Evolutionary conservation across 1,140 invertebrate species (phyloP), one percentile per base, ranked within the genome.

Genomic region (Microvelia longipes): DNA sequence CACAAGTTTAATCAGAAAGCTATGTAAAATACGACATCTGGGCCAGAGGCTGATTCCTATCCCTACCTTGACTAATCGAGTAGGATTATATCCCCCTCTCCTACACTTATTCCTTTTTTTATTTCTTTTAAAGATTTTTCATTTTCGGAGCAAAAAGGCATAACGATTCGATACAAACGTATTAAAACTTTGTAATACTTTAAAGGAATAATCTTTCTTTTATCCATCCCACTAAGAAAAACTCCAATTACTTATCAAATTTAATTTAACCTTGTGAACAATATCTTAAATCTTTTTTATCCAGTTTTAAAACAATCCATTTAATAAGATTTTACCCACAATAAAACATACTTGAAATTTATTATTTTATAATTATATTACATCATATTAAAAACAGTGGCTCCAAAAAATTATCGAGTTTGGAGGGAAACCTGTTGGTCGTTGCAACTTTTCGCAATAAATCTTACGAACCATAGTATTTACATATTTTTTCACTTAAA

Each of bases 1-100:
- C 27, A 64, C 63, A 68, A 68, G 67, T 71, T 71, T 71, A 71
- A 71, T 71, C 70, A 71, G 70, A 67, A 29, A 64, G 68, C 28
- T 30, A 28, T 29, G 68, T 71, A 68, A 50, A 50, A 50, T 50
- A 50, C 35, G 35, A 50, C 35, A 50, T 50, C 35, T 50, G 35
- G 35, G 35, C 35, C 35, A 50, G 35, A 50, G 35, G 35, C 35
- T 50, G 35, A 50, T 50, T 50, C 35, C 35, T 19, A 5, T 50
- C 35, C 19, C 35, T 19, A 50, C 35, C 35, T 50, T 50, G 35
- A 50, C 35, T 50, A 50, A 50, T 50, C 35, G 35, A 50, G 19
- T 50, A 19, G 35, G 35, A 50, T 50, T 50, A 50, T 50, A 50
- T 50, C 35, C 35, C 35, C 35, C 19, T 50, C 35, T 19, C 35